Conservation (phyloP, 2,888 invertebrate genomes). For the Rhamphomyia laevipes region DNA sequence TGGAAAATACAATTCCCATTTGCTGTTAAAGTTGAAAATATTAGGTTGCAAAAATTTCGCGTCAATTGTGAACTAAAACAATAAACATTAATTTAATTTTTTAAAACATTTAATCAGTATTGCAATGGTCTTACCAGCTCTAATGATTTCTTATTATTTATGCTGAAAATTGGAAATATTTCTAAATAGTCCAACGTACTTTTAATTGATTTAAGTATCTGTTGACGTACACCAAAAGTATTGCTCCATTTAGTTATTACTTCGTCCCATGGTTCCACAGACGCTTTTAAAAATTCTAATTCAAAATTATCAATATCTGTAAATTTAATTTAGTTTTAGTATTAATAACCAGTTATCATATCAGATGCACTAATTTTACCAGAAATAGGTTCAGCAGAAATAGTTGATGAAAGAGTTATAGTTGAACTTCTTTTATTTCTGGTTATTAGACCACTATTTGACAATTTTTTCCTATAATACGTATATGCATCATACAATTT, state of each 20-base stretch:
- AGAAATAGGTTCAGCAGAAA: background rate
- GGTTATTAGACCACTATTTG: background rate
- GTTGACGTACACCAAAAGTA: background rate
- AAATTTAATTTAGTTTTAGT: no score
- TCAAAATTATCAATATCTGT: background rate
- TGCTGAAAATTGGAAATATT: conserved; percentile 1
- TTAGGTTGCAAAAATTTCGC: background rate
- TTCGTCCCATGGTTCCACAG: background rate
- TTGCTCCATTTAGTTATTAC: background rate
- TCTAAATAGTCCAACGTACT: conserved; percentile 2
- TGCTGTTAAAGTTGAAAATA: background rate
- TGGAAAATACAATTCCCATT: background rate
- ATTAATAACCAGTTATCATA: no score
- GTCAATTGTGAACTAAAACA: background rate
- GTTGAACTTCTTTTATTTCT: background rate
- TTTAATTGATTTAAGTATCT: background rate
- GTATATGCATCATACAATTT: conserved; percentile 1
- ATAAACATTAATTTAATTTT: background rate
- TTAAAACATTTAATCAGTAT: background rate
- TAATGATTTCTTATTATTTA: background rate
- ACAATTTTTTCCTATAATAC: conserved; percentile 3
- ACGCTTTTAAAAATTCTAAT: conserved; percentile 1
- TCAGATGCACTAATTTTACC: no score
- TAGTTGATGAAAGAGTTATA: background rate
- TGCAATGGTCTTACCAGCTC: conserved; percentile 1